Conservation (phyloP, 2,888 invertebrate genomes). For the Tinea pellionella region DNA sequence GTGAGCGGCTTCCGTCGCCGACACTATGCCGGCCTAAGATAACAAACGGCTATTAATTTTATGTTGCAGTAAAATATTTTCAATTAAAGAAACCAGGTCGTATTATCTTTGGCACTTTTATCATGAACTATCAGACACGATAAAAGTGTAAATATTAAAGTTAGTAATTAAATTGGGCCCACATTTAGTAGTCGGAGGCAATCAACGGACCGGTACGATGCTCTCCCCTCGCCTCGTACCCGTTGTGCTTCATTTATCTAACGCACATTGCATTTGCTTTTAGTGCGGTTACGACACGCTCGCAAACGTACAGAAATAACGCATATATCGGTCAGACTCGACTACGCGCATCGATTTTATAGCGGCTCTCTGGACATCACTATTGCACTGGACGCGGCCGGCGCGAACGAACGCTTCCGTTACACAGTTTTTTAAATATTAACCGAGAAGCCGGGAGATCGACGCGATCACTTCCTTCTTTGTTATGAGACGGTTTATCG, state of each 20-base stretch:
- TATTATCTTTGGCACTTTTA: neutral
- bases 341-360: conserved; percentile 59
- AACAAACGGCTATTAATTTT: no score
- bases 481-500: neutral
- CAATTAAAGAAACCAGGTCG: neutral
- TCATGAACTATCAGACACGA: neutral
- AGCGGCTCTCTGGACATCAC: conserved; percentile 41
- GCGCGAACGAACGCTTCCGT: conserved; percentile 57
- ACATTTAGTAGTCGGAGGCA: neutral
- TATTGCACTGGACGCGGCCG: conserved; percentile 44
- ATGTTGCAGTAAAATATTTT: neutral
- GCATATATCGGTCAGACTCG: conserved; percentile 63
- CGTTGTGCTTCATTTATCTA: conserved; percentile 53
- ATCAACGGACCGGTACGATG: neutral
- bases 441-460: neutral
- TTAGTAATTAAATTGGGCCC: neutral
- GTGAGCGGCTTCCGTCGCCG: no score
- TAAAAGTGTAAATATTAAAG: neutral
- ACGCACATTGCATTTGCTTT: conserved; percentile 60
- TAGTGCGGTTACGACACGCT: conserved; percentile 60
- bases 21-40: no score
- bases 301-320: conserved; percentile 53
- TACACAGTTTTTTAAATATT: conserved; percentile 29
- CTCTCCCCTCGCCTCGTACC: conserved; percentile 16
- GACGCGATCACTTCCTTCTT: neutral